phyloP scores from a whole-genome alignment of 2,113 vertebrate species.

The Cepphus grylle region DNA sequence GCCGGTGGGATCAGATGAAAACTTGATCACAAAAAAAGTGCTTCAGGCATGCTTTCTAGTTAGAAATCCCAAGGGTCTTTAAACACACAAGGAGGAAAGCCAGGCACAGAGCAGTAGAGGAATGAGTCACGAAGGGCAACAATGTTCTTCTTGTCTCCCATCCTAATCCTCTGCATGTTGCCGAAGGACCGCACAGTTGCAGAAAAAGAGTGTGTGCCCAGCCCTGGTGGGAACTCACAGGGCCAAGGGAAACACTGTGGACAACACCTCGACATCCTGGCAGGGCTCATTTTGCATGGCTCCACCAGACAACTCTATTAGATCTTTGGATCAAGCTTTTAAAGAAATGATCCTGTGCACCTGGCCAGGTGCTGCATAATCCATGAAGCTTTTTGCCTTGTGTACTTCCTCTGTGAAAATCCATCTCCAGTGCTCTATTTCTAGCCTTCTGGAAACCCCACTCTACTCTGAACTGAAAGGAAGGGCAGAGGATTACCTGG shows the following conservation, averaged over 20 bases:
- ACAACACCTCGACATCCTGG: not conserved
- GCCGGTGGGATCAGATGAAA: not conserved
- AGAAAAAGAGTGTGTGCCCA: not conserved
- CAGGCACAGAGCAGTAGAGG: not conserved
- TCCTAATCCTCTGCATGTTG: not conserved
- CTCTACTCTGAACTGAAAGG: not conserved
- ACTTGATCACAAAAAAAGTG: not conserved
- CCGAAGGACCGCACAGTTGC: not conserved
- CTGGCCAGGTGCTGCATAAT: not conserved
- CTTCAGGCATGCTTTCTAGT: not conserved
- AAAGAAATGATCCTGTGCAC: not conserved
- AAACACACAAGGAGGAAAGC: not conserved
- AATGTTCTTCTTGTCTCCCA: not conserved
- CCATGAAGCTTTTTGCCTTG: not conserved
- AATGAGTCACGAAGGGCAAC: not conserved
- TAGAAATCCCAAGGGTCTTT: not conserved
- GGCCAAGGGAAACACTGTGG: not conserved
- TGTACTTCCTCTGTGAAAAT: not conserved
- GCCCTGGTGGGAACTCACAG: not conserved
- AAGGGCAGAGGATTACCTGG: not conserved
- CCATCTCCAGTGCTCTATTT: not conserved
- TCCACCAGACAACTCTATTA: not conserved
- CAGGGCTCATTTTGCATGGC: not conserved
- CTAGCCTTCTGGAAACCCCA: not conserved
- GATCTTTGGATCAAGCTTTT: not conserved